Conservation (phyloP, 2,797 vertebrate genomes). For the Argentina silus region DNA sequence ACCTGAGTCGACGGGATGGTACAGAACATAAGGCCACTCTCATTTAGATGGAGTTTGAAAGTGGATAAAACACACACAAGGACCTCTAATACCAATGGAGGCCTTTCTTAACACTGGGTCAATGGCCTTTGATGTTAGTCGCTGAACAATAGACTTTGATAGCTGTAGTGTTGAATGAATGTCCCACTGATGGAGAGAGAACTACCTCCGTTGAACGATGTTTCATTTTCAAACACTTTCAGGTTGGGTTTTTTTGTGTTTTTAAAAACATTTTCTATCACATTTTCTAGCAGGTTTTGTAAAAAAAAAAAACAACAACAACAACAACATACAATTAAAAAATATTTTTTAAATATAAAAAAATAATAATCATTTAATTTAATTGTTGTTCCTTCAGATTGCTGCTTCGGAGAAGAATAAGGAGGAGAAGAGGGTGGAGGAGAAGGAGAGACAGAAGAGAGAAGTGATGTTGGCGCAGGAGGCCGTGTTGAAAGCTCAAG, state of each 20-base stretch:
- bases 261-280: too few relatives aligned
- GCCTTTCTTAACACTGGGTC: conserved; percentile 29
- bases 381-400: conserved; percentile 18
- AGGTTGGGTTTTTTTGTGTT: too few relatives aligned
- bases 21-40: conserved; percentile 53
- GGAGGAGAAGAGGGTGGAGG: neutral
- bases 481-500: neutral
- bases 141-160: neutral
- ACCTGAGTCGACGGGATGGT: conserved; percentile 56
- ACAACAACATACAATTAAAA: too few relatives aligned
- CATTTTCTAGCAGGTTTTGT: too few relatives aligned
- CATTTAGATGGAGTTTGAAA: conserved; percentile 52
- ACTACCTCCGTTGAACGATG: too few relatives aligned
- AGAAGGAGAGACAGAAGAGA: neutral
- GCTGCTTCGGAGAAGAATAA: neutral
- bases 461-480: neutral
- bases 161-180: too few relatives aligned
- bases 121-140: conserved; percentile 14
- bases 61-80: conserved; percentile 44
- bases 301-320: too few relatives aligned
- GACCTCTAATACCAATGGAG: conserved; percentile 47
- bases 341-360: too few relatives aligned
- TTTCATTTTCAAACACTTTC: too few relatives aligned
- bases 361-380: neutral
- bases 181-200: too few relatives aligned